Base-by-base conservation (phyloP, 2,797 vertebrate genomes). In the Tenualosa thibaudeaui region DNA sequence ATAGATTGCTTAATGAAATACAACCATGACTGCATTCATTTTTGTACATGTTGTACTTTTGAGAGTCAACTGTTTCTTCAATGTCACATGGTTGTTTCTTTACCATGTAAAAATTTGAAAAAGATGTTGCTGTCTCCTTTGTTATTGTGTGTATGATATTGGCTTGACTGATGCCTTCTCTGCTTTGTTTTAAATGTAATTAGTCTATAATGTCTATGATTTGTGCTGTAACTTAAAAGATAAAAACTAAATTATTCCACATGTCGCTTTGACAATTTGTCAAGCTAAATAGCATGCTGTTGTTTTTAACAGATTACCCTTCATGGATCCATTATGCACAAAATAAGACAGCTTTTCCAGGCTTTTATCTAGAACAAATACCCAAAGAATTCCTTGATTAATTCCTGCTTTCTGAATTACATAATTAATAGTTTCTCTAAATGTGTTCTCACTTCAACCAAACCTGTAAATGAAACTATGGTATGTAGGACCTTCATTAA, bases 161-260 rank as follows among this genome's bases (percentile, higher is more conserved):
- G 78, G 86, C 49, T 86, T 88, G 84, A 91, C 88, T 81, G 89
- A 81, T 82, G 75, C 90, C 53, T 89, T 83, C 82, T 82, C 88
- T 71, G 31, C 82, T 84, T 87, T 86, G 87, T 90, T 90, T 89
- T 85, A 88, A 85, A 87, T 89, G 90, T 84, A 86, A 87, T 91
- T 90, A 89, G 84, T 87, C 84, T 54, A 84, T 90, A 89, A 85
- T 86, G 82, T 85, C 83, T 90, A 60, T 85, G 83, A 87, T 91
- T 88, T 91, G 88, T 82, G 40, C 85, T 87, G 82, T 84, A 84
- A 84, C 87, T 88, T 53, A 87, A 88, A 83, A 82, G 65, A 86
- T 86, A 82, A 84, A 83, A 84, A 85, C 81, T n/a, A 75, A 78
- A 85, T 87, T 88, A 86, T 88, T 83, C 75, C 86, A 81, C 86